A percentile compares a stretch with the other conserved stretches of the same genome.
phyloP scores from a whole-genome alignment of 2,888 invertebrate genomes.

The Dynastes maya region DNA sequence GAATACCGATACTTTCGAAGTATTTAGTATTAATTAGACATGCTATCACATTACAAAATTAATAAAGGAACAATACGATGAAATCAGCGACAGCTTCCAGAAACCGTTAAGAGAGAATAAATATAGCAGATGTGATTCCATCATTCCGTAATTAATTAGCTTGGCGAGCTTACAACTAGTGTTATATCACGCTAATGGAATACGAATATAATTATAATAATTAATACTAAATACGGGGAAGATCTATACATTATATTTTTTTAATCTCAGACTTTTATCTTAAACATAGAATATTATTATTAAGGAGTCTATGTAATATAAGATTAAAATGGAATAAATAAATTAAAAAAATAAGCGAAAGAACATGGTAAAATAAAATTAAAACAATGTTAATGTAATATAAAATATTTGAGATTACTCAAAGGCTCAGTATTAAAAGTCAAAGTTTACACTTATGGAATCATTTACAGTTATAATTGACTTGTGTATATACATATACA shows the following conservation, averaged over 20 bases:
- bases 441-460: slow-evolving; percentile 1
- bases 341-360: background rate
- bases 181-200: slow-evolving; percentile 6
- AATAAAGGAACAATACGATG: slow-evolving; percentile 13
- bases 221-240: slow-evolving; percentile 48
- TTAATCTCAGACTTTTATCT: slow-evolving; percentile 46
- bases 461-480: slow-evolving; percentile 10
- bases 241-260: slow-evolving; percentile 24
- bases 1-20: slow-evolving; percentile 22
- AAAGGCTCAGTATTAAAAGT: slow-evolving; percentile 25
- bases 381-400: background rate
- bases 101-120: slow-evolving; percentile 1
- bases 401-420: slow-evolving; percentile 14
- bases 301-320: background rate
- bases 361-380: background rate
- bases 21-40: slow-evolving; percentile 34
- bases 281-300: slow-evolving; percentile 26
- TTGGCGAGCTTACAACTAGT: background rate
- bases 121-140: background rate
- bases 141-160: slow-evolving; percentile 8
- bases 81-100: slow-evolving; percentile 1
- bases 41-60: background rate
- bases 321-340: slow-evolving; percentile 1
- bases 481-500: background rate
- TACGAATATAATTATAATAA: slow-evolving; percentile 8